A percentile compares a stretch with the other conserved stretches of the same genome.
phyloP scores from a whole-genome alignment of 2,113 vertebrate genomes.

The Struthio camelus region DNA sequence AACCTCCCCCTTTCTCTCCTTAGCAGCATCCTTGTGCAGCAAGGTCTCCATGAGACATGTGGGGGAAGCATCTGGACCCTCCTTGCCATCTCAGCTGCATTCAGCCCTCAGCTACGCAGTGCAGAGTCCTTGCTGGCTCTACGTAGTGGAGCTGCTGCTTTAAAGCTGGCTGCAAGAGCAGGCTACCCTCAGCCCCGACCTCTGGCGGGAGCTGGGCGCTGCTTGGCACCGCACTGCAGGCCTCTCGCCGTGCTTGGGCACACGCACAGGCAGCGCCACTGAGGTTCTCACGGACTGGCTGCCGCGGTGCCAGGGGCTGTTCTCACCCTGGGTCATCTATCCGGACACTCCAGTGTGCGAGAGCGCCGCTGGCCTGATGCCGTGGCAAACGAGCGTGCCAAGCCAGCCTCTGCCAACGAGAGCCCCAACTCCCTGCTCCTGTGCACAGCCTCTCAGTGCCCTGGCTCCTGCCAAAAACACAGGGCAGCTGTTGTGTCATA shows the following conservation, averaged over 20 bases:
- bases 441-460: background rate
- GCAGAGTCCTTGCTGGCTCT: background rate
- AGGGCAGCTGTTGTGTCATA: slow-evolving; percentile 50
- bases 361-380: background rate
- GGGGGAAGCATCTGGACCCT: background rate
- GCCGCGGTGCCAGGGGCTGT: background rate
- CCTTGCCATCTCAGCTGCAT: background rate
- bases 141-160: background rate
- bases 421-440: background rate
- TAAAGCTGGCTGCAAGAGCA: background rate
- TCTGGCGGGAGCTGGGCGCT: background rate
- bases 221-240: background rate
- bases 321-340: background rate
- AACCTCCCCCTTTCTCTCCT: background rate
- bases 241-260: background rate
- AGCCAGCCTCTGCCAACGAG: background rate
- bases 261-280: background rate
- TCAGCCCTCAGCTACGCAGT: background rate
- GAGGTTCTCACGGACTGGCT: background rate
- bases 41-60: rapidly evolving
- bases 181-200: background rate
- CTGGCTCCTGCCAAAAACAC: slow-evolving; percentile 1
- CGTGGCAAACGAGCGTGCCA: background rate
- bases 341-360: background rate
- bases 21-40: background rate